Conservation (phyloP, 2,888 invertebrate species). For the Acleris holmiana region DNA sequence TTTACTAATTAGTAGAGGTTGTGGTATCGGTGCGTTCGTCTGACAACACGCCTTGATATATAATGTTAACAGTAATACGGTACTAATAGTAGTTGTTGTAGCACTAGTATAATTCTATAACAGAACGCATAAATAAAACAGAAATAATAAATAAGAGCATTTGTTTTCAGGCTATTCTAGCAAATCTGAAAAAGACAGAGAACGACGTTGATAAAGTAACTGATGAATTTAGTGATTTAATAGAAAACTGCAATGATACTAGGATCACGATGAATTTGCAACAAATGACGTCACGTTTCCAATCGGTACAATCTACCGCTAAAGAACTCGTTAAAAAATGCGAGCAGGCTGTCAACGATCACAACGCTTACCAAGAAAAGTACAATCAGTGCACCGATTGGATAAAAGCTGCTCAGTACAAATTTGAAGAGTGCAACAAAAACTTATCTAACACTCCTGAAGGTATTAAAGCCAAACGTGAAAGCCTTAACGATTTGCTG, state of each 20-base stretch:
- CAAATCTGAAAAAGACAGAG: conserved; percentile 92
- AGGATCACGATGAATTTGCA: conserved; percentile 94
- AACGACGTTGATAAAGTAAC: conserved; percentile 93
- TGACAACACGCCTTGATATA: conserved; percentile 44
- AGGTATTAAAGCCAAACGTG: conserved; percentile 88
- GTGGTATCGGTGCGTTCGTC: conserved; percentile 56
- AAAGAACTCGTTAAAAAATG: conserved; percentile 96
- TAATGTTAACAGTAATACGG: conserved; percentile 46
- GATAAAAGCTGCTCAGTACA: conserved; percentile 89
- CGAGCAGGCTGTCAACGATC: conserved; percentile 93
- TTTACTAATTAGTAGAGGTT: conserved; percentile 54
- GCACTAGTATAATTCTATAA: conserved; percentile 63
- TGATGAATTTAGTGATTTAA: conserved; percentile 93
- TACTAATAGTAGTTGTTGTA: conserved; percentile 80
- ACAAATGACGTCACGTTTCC: conserved; percentile 95
- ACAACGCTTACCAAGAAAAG: conserved; percentile 91
- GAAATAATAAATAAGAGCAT: conserved; percentile 17
- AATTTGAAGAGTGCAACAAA: conserved; percentile 87
- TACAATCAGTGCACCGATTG: conserved; percentile 93
- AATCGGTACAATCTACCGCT: conserved; percentile 94
- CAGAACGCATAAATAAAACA: neutral
- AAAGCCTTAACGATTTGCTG: conserved; percentile 89
- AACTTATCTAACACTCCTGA: conserved; percentile 87
- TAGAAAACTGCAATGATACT: conserved; percentile 93
- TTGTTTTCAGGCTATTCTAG: conserved; percentile 87